Evolutionary conservation across 92 coral and sea anemone genomes (phyloP).

Genomic region (Bergia puertoricense): DNA sequence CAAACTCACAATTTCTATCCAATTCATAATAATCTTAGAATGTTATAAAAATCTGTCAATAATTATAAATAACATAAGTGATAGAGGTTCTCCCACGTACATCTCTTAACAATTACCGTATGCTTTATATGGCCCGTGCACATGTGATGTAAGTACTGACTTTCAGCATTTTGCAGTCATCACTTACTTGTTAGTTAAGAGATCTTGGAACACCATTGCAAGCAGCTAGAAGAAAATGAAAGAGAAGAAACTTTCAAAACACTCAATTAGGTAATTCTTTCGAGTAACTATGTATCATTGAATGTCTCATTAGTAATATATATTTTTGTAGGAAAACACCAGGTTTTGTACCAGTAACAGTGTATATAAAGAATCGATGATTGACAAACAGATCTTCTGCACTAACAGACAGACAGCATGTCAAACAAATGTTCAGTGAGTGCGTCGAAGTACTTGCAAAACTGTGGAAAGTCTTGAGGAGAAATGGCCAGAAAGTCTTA

Average conservation of each 20-base stretch:
- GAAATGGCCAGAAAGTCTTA: too few relatives aligned
- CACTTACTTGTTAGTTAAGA: constrained; percentile 83
- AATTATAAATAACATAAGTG: too few relatives aligned
- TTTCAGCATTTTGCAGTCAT: neutral
- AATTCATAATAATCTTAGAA: too few relatives aligned
- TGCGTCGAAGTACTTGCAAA: too few relatives aligned
- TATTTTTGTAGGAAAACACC: neutral
- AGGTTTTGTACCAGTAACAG: neutral
- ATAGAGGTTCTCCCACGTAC: too few relatives aligned
- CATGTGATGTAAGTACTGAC: neutral
- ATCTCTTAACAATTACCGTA: too few relatives aligned
- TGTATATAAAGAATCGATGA: neutral
- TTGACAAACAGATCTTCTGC: neutral
- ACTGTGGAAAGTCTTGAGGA: too few relatives aligned
- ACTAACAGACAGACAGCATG: neutral
- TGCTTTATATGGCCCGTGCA: too few relatives aligned
- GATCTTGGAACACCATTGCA: constrained; percentile 95
- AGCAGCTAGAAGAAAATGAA: constrained; percentile 65
- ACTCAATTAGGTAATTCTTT: neutral
- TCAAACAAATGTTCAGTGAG: too few relatives aligned
- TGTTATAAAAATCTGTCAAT: too few relatives aligned
- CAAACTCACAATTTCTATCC: too few relatives aligned
- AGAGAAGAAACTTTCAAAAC: neutral
- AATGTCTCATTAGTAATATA: too few relatives aligned
- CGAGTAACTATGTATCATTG: neutral